Evolutionary conservation across 2,888 invertebrate genomes (phyloP).

Genomic region (Nycteola revayana): DNA sequence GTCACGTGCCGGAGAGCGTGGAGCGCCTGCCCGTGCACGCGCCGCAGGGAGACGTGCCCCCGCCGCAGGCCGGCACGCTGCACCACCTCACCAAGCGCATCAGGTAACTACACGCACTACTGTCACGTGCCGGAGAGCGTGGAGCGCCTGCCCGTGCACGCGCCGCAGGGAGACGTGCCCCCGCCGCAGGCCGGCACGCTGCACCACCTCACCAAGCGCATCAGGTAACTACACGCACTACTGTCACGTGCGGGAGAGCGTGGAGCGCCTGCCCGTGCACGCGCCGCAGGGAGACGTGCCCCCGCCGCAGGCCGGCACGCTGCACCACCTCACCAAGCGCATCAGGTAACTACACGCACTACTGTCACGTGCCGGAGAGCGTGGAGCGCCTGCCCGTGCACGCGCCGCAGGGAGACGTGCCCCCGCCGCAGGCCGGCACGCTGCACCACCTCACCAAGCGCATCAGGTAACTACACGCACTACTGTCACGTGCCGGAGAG

Average conservation of each 20-base stretch:
- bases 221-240: slow-evolving; percentile 84
- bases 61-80: slow-evolving; percentile 97
- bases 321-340: slow-evolving; percentile 87
- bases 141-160: slow-evolving; percentile 95
- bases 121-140: slow-evolving; percentile 96
- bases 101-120: no score
- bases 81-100: no score
- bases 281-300: slow-evolving; percentile 90
- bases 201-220: slow-evolving; percentile 85
- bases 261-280: slow-evolving; percentile 96
- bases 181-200: slow-evolving; percentile 89
- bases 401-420: slow-evolving; percentile 90
- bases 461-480: slow-evolving; percentile 74
- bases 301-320: slow-evolving; percentile 87
- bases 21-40: no score
- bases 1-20: no score
- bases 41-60: no score
- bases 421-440: slow-evolving; percentile 87
- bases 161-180: slow-evolving; percentile 89
- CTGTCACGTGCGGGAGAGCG: slow-evolving; percentile 96
- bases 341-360: slow-evolving; percentile 83
- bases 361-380: slow-evolving; percentile 95
- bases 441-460: slow-evolving; percentile 87
- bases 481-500: slow-evolving; percentile 96
- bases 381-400: slow-evolving; percentile 97